phyloP scores from a whole-genome alignment of 2,888 invertebrate genomes.

The Ennomos quercinarius region DNA sequence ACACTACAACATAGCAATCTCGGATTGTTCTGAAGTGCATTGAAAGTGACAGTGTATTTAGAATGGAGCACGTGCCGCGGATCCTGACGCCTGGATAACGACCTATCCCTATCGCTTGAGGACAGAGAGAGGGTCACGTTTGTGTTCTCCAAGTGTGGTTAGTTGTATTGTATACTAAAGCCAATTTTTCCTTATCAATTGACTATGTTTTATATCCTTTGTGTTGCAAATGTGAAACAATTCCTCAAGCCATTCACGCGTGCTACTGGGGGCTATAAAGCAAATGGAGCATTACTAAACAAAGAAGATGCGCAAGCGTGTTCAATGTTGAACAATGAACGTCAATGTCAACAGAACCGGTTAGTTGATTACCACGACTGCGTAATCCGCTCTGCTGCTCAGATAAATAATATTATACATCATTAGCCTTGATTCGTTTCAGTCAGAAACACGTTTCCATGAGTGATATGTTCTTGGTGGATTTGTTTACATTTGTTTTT shows the following conservation, averaged over 20 bases:
- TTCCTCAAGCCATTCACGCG: constrained; percentile 14
- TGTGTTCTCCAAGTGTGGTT: constrained; percentile 30
- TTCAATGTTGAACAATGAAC: constrained; percentile 27
- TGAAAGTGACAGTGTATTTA: constrained; percentile 75
- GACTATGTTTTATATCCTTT: constrained; percentile 12
- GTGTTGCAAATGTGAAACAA: constrained; percentile 1
- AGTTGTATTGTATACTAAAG: constrained; percentile 20
- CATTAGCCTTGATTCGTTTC: constrained; percentile 41
- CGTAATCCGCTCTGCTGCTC: constrained; percentile 36
- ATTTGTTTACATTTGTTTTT: constrained; percentile 13
- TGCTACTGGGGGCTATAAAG: constrained; percentile 6
- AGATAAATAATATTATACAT: constrained; percentile 35
- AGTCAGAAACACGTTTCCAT: constrained; percentile 38
- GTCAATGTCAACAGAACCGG: constrained; percentile 51
- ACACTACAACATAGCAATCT: constrained; percentile 24
- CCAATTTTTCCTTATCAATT: constrained; percentile 12
- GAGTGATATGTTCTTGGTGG: constrained; percentile 25
- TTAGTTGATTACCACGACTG: constrained; percentile 38
- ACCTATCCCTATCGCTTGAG: constrained; percentile 16
- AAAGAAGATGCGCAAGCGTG: constrained; percentile 35
- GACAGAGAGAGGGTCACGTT: constrained; percentile 13
- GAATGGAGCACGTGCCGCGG: constrained; percentile 55
- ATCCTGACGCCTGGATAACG: constrained; percentile 50
- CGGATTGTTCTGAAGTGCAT: constrained; percentile 40
- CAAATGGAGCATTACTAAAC: constrained; percentile 29